Base-by-base conservation (phyloP, 2,113 vertebrate genomes). In the Nymphicus hollandicus region DNA sequence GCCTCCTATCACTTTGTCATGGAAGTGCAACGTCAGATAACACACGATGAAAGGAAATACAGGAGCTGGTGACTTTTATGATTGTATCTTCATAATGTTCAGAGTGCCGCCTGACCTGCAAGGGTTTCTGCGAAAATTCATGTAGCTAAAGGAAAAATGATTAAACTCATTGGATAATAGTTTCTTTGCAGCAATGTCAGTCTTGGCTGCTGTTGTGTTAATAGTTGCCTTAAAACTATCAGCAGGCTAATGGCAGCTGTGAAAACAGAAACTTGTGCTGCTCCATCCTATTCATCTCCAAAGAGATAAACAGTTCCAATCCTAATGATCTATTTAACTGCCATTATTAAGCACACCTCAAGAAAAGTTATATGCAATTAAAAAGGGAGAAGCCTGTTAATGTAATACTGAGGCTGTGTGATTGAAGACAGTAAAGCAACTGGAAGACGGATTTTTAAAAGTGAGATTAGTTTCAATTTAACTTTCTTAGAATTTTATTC, bases 241-340 rank as follows among this genome's bases (percentile, higher is more conserved):
- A 74, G 60, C 50, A 78, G 33, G 47, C 55, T 93, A 88, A 78
- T 56, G n/a, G 50, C 44, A 81, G 60, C 61, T 81, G 74, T 79
- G 72, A 68, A 96, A 93, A 86, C 41, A 86, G 84, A 89, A 94
- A 56, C 37, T 79, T 88, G 39, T 8, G 10, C 22, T 63, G 10
- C 27, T 71, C 46, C 61, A 35, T 89, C 39, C 49, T 70, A 8
- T 72, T 89, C 11, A 55, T 69, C 23, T 86, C 55, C 33, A 86
- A 73, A 82, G 76, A 74, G 35, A 68, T 64, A 24, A 91, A 70
- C 13, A 11, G 64, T 91, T 94, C 35, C 39, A 90, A 27, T 86
- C 78, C 28, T 88, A 93, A 81, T 61, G 52, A 81, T 90, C 56
- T 69, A 39, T 88, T 64, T 92, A 86, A 91, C 83, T 92, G 31